Conservation (phyloP, 2,797 vertebrate species). For the Pteronotus mesoamericanus region DNA sequence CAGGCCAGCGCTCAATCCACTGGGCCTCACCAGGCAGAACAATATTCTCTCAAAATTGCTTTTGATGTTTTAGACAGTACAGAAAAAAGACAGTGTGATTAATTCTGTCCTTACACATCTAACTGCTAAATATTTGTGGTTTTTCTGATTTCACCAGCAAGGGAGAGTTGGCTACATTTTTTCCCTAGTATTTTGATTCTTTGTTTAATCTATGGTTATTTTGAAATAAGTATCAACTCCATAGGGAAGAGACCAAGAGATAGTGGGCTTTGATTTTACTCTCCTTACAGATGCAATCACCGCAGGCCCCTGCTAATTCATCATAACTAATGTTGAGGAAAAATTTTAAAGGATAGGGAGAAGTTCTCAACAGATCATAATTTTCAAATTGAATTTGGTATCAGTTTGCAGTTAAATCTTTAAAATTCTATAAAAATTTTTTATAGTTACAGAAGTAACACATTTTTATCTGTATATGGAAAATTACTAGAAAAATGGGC, state of each 20-base stretch:
- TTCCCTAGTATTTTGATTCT: background rate
- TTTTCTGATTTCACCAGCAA: background rate
- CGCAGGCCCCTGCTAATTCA: background rate
- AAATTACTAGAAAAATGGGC: background rate
- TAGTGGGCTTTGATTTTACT: background rate
- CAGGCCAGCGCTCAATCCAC: background rate
- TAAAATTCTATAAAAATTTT: background rate
- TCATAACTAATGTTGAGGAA: background rate
- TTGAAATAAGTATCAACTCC: background rate
- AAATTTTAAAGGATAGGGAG: background rate
- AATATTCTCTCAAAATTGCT: slow-evolving; percentile 28
- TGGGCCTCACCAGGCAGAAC: background rate
- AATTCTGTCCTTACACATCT: background rate
- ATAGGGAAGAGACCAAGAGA: background rate
- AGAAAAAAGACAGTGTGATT: slow-evolving; percentile 15
- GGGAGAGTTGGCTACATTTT: background rate
- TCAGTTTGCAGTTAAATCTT: background rate
- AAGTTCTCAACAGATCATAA: background rate
- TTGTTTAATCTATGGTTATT: background rate
- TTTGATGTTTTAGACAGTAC: background rate
- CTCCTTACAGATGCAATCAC: background rate
- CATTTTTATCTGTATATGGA: background rate
- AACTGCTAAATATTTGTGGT: background rate
- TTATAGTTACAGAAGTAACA: background rate
- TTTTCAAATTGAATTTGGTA: background rate